Base-by-base conservation (phyloP, 1,140 invertebrate genomes). In the Lepidurus arcticus region DNA sequence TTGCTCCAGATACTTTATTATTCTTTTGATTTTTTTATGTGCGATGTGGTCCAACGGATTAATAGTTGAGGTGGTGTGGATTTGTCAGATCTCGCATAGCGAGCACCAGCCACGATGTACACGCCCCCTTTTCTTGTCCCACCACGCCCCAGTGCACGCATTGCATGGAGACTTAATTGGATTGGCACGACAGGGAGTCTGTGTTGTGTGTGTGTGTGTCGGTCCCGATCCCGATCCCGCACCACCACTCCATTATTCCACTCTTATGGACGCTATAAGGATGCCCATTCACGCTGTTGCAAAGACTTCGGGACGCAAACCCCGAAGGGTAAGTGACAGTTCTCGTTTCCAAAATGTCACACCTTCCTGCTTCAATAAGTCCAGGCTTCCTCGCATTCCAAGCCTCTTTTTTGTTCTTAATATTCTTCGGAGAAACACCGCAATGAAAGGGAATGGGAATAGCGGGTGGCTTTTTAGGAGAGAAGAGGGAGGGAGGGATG, bases 171-270 rank as follows among this genome's bases (percentile, higher is more conserved):
- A 65, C 53, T 65, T 65, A n/a, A 65, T 65, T 65, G 53, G 53
- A 65, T 65, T 65, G 53, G 53, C 53, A 65, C 53, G 53, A 65
- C 53, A 65, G 53, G 53, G 53, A 65, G 53, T 65, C 53, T 65
- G 53, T 65, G 53, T 65, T 65, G 21, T 65, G 53, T 13, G 53
- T 13, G 53, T 13, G 13, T 65, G 53, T 65, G 53, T 65, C 21
- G 53, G 16, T 65, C 16, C 21, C 16, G 53, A 21, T 13, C 0
- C 53, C 53, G 16, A 13, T 16, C 21, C 53, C 6, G 53, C 13
- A 65, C 53, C 53, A 9, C 53, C 53, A 65, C 53, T 65, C 53
- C 13, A 65, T 65, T 65, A 65, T 65, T 65, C 53, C 53, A 65
- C 53, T 65, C 53, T 65, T 65, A 65, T 65, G 53, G 53, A 65